These are phyloP conservation scores for Esperia sulphurella DNA, from an alignment of 2,888 invertebrate genomes.

Conservation along the genomic window DNA sequence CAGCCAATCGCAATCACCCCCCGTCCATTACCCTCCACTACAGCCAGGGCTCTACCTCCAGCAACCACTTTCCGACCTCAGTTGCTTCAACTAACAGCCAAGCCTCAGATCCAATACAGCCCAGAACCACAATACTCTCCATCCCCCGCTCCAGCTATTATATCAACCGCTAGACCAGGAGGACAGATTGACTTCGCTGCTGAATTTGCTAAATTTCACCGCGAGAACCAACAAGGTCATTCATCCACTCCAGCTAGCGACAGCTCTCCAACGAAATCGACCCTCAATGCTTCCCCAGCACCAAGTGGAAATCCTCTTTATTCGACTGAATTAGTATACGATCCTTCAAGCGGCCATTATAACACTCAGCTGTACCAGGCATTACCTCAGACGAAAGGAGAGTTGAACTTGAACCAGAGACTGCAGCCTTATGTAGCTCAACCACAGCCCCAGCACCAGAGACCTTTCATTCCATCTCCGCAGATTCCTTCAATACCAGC, in stretches of 20 bases:
- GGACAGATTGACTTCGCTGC: conserved; percentile 83
- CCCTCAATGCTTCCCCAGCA: conserved; percentile 46
- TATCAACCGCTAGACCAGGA: conserved; percentile 42
- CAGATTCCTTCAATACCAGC: conserved; percentile 71
- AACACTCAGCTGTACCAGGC: conserved; percentile 88
- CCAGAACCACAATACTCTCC: conserved; percentile 40
- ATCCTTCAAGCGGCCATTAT: conserved; percentile 87
- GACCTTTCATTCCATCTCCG: conserved; percentile 79
- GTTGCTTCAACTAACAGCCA: conserved; percentile 79
- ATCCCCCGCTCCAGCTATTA: conserved; percentile 56
- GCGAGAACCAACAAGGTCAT: conserved; percentile 81
- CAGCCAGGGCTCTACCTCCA: conserved; percentile 75
- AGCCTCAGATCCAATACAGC: conserved; percentile 69
- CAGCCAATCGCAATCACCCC: conserved; percentile 80
- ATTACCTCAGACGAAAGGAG: conserved; percentile 85
- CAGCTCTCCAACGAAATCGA: conserved; percentile 56
- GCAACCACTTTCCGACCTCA: conserved; percentile 84
- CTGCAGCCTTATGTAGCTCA: conserved; percentile 87
- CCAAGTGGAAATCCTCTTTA: conserved; percentile 83
- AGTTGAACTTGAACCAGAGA: conserved; percentile 85
- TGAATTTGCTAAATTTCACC: conserved; percentile 86
- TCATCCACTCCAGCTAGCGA: conserved; percentile 67
- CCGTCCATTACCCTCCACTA: conserved; percentile 73
- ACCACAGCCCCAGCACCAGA: conserved; percentile 71
- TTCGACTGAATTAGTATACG: conserved; percentile 87